These are phyloP conservation scores for Temnothorax unifasciatus DNA, from an alignment of 2,888 invertebrate genomes.

Conservation along the genomic window DNA sequence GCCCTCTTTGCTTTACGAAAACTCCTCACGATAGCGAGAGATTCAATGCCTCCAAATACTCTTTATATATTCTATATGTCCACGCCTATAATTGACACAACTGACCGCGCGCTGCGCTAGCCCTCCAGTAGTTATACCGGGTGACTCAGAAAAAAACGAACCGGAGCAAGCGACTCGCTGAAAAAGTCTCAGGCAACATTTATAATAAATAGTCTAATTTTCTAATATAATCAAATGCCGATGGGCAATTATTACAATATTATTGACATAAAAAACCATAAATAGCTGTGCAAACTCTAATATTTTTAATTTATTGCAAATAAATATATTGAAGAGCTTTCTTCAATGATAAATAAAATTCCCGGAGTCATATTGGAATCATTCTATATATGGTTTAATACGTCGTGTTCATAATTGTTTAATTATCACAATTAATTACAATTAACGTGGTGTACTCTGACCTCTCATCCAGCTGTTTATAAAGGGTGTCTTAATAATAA, in stretches of 20 bases:
- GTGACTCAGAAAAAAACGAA: slow-evolving; percentile 3
- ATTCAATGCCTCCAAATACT: slow-evolving; percentile 42
- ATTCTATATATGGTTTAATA: neutral
- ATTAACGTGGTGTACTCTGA: neutral
- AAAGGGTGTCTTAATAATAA: slow-evolving; percentile 11
- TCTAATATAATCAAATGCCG: neutral
- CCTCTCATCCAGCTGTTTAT: neutral
- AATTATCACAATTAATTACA: slow-evolving; percentile 31
- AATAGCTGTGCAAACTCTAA: neutral
- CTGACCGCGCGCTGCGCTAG: slow-evolving; percentile 58
- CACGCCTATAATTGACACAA: slow-evolving; percentile 71
- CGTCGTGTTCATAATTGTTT: slow-evolving; percentile 7
- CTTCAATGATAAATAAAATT: slow-evolving; percentile 2
- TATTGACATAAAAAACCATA: neutral
- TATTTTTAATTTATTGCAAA: neutral
- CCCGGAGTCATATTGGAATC: neutral
- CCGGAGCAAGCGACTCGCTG: neutral
- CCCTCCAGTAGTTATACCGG: slow-evolving; percentile 20
- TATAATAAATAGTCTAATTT: neutral
- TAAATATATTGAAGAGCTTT: slow-evolving; percentile 1
- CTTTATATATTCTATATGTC: slow-evolving; percentile 43
- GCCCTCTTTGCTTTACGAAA: slow-evolving; percentile 3
- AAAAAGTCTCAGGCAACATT: neutral
- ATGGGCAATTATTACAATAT: neutral
- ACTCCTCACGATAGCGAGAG: slow-evolving; percentile 16